Evolutionary conservation across 2,797 vertebrate species (phyloP).

Genomic region (Petrocephalus schoutedeni): DNA sequence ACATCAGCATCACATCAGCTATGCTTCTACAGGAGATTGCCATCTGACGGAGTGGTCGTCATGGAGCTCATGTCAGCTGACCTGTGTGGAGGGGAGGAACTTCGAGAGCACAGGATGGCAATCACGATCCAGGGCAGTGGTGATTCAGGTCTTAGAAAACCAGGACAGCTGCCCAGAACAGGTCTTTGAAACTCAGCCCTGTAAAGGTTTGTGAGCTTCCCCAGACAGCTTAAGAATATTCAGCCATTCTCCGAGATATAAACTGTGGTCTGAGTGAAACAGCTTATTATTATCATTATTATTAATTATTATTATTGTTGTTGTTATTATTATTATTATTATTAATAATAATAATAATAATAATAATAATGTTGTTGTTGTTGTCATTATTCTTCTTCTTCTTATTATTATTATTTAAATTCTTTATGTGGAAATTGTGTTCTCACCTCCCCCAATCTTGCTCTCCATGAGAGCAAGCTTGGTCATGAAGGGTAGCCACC

Average conservation of each 20-base stretch:
- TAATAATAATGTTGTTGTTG: too few species aligned
- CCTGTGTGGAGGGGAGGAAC: constrained; percentile 85
- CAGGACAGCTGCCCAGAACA: constrained; percentile 81
- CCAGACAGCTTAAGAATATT: background rate
- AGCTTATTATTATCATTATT: too few species aligned
- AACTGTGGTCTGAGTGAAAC: background rate
- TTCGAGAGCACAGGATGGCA: constrained; percentile 80
- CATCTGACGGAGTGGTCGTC: constrained; percentile 88
- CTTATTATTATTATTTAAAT: too few species aligned
- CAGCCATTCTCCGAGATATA: background rate
- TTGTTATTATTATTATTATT: too few species aligned
- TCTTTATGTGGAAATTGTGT: too few species aligned
- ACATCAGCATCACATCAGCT: background rate
- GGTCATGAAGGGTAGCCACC: too few species aligned
- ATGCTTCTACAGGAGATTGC: constrained; percentile 75
- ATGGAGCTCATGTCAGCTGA: constrained; percentile 91
- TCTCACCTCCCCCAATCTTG: too few species aligned
- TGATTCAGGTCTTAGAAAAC: constrained; percentile 77
- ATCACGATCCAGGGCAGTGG: constrained; percentile 80
- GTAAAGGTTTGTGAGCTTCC: constrained; percentile 72
- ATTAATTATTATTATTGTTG: too few species aligned
- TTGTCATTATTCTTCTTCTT: too few species aligned
- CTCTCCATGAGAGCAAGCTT: too few species aligned
- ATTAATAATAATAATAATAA: too few species aligned
- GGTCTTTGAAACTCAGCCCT: constrained; percentile 77